Percentiles rank a stretch among this genome's conserved stretches.
Conservation (phyloP, 2,113 vertebrate genomes). For the Crotalus helleri region DNA sequence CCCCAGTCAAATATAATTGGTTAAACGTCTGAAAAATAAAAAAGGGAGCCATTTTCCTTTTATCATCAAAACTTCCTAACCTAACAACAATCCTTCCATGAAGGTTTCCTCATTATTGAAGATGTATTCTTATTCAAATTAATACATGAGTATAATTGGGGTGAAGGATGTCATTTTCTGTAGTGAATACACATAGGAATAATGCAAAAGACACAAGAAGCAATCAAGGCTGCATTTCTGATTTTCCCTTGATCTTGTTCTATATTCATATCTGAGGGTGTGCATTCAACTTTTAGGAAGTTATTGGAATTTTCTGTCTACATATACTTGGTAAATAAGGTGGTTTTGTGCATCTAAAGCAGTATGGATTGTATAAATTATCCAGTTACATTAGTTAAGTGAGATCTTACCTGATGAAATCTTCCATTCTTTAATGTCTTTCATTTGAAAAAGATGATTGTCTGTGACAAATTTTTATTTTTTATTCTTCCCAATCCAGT, state of each 20-base stretch:
- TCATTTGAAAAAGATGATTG: not conserved
- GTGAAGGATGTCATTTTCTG: slow-evolving; percentile 2
- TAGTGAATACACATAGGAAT: not conserved
- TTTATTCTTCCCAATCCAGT: not conserved
- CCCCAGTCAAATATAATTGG: not conserved
- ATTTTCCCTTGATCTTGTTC: slow-evolving; percentile 31
- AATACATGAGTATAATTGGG: not conserved
- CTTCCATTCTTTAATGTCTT: not conserved
- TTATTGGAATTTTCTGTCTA: not conserved
- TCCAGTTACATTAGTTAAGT: not conserved
- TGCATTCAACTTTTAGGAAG: not conserved
- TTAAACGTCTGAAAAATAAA: slow-evolving; percentile 23
- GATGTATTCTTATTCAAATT: slow-evolving; percentile 27
- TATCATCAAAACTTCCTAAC: slow-evolving; percentile 7
- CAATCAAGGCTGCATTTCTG: slow-evolving; percentile 17
- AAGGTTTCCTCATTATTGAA: not conserved
- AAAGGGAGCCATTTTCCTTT: slow-evolving; percentile 3
- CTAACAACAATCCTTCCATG: slow-evolving; percentile 5
- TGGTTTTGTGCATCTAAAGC: not conserved
- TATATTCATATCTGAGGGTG: slow-evolving; percentile 12
- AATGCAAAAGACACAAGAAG: slow-evolving; percentile 19
- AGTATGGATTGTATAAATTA: not conserved
- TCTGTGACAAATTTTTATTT: not conserved
- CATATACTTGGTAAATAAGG: slow-evolving; percentile 2
- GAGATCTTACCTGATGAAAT: not conserved